Percentiles rank a stretch among this genome's conserved stretches.
phyloP scores from a whole-genome alignment of 2,113 vertebrate species.

The human region GRCh38 chr2:175524001-175524500 shows the following conservation, averaged over 20 bases:
- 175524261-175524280: neutral
- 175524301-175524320: neutral
- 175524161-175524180: slow-evolving; percentile 6
- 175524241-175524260: neutral
- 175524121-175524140: neutral
- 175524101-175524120: neutral
- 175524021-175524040: neutral
- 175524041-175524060: neutral
- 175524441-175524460: neutral
- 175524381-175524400: neutral
- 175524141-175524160: neutral
- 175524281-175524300: neutral
- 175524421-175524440: neutral
- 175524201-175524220: neutral
- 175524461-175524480: neutral
- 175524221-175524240: neutral
- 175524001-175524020: neutral
- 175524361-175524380: neutral
- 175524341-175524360: fast-evolving
- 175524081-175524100: neutral
- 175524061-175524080: neutral
- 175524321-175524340: neutral
- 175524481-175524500: neutral
- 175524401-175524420: neutral
- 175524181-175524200: neutral